Conservation (phyloP, 2,113 vertebrate genomes). For the Octodon degus region DNA sequence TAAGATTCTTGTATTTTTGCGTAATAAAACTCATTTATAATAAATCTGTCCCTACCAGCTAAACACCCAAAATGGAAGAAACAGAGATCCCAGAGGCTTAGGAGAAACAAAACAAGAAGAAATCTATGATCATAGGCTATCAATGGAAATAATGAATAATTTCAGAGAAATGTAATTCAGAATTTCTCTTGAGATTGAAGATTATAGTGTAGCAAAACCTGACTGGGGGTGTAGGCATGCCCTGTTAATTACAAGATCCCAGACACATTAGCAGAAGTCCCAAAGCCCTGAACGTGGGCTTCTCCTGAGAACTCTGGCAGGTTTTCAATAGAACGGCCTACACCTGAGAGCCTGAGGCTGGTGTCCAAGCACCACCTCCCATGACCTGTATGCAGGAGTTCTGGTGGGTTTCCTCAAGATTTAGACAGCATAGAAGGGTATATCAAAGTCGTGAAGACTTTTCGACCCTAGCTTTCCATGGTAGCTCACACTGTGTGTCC, state of each 20-base stretch:
- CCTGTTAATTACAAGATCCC: not conserved
- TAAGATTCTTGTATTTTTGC: conserved; percentile 18
- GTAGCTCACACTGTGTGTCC: not conserved
- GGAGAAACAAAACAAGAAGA: not conserved
- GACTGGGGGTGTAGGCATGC: not conserved
- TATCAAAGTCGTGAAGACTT: not conserved
- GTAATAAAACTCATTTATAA: not conserved
- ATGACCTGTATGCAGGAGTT: not conserved
- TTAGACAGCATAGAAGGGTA: not conserved
- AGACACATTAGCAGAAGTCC: not conserved
- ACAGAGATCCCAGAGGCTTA: not conserved
- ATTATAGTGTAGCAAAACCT: not conserved
- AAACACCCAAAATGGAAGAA: not conserved
- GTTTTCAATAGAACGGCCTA: not conserved
- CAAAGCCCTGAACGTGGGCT: not conserved
- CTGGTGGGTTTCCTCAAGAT: not conserved
- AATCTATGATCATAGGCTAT: not conserved
- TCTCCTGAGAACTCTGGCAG: not conserved
- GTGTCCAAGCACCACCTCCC: not conserved
- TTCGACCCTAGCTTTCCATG: not conserved
- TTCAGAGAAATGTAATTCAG: not conserved
- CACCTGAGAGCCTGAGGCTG: not conserved
- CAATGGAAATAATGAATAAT: not conserved
- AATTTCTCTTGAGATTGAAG: not conserved
- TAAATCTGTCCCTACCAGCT: not conserved